A percentile compares a stretch with the other conserved stretches of the same genome.
phyloP scores from a whole-genome alignment of 2,797 vertebrate genomes.

The Bradypodion ventrale region DNA sequence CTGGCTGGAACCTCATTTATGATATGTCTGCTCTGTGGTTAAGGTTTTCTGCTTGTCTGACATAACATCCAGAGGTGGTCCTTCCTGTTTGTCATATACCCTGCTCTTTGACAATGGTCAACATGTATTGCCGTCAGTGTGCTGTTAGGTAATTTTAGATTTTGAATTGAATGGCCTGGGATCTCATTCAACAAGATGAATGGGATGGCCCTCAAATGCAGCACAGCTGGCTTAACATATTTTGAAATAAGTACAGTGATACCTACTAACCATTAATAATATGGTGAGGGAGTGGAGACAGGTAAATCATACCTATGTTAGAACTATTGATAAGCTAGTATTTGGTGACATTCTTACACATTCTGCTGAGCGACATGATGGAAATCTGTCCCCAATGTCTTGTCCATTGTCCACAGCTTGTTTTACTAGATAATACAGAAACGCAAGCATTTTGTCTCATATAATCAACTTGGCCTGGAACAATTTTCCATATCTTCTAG shows the following conservation, averaged over 20 bases:
- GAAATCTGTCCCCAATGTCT: not conserved
- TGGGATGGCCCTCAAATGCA: too few species aligned
- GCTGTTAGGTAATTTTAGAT: not conserved
- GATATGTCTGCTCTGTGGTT: not conserved
- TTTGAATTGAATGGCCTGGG: not conserved
- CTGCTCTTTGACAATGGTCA: not conserved
- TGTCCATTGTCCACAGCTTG: not conserved
- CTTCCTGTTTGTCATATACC: not conserved
- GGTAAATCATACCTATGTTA: too few species aligned
- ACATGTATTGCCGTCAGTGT: not conserved
- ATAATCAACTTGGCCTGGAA: too few species aligned
- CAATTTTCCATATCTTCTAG: too few species aligned
- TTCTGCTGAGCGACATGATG: not conserved
- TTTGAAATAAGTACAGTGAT: too few species aligned
- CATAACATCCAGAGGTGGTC: not conserved
- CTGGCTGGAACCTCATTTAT: rapidly evolving
- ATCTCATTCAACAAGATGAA: too few species aligned
- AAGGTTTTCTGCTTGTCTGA: not conserved
- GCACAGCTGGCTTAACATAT: too few species aligned
- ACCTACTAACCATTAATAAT: too few species aligned
- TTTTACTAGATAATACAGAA: too few species aligned
- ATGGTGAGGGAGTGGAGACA: too few species aligned
- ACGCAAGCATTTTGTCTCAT: too few species aligned
- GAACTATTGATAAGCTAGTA: not conserved
- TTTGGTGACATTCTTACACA: not conserved